Percentiles rank a stretch among this genome's conserved stretches.
Conservation (phyloP, 1,140 invertebrate species). For the Euwallacea similis region DNA sequence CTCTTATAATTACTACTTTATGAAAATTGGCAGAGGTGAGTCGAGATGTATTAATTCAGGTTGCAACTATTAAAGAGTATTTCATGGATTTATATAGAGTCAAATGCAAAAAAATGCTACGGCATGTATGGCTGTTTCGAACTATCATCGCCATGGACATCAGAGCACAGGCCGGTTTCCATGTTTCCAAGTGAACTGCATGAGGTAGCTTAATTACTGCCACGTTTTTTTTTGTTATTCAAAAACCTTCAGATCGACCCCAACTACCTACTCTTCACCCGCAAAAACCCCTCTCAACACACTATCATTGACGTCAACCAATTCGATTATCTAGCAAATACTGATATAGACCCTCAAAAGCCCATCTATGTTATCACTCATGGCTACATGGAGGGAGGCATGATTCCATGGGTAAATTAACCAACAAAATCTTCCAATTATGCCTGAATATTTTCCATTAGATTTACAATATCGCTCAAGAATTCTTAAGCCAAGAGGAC, state of each 20-base stretch:
- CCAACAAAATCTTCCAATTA: background rate
- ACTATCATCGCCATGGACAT: slow-evolving; percentile 77
- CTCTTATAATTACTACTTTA: slow-evolving; percentile 51
- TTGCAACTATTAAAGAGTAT: background rate
- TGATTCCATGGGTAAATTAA: slow-evolving; percentile 71
- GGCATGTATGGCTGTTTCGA: slow-evolving; percentile 82
- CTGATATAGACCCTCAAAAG: slow-evolving; percentile 62
- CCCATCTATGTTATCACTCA: slow-evolving; percentile 79
- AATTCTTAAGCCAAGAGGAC: slow-evolving; percentile 67
- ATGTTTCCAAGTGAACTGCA: slow-evolving; percentile 71
- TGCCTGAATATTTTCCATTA: slow-evolving; percentile 44
- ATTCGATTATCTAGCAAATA: slow-evolving; percentile 60
- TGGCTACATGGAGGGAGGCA: slow-evolving; percentile 82
- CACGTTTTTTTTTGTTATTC: background rate
- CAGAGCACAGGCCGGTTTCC: slow-evolving; percentile 73
- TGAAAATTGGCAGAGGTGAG: slow-evolving; percentile 51
- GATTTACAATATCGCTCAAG: slow-evolving; percentile 62
- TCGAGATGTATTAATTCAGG: slow-evolving; percentile 20
- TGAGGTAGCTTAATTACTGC: slow-evolving; percentile 50
- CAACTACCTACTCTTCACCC: slow-evolving; percentile 60
- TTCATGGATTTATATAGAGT: slow-evolving; percentile 46
- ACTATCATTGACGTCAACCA: slow-evolving; percentile 66
- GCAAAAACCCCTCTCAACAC: slow-evolving; percentile 58
- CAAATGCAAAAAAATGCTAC: slow-evolving; percentile 65
- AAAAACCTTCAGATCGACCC: slow-evolving; percentile 51